These are phyloP conservation scores for Smutsia temminckii DNA, from an alignment of 2,797 vertebrate genomes.

Conservation along the genomic window DNA sequence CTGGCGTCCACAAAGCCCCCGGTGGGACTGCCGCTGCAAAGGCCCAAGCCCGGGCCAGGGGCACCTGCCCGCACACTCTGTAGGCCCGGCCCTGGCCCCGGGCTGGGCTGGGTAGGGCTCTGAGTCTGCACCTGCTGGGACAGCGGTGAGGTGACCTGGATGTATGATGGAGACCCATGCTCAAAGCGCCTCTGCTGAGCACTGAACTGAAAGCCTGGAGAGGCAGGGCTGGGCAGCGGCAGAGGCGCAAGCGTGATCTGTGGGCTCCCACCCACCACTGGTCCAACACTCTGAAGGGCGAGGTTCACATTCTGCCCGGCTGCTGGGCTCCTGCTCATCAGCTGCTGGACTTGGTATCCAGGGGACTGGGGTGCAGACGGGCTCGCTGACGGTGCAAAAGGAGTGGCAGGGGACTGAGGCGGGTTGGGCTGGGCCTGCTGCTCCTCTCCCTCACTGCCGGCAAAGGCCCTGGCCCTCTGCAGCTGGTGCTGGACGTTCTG, in stretches of 20 bases:
- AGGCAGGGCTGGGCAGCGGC: constrained; percentile 93
- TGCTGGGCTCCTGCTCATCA: constrained; percentile 95
- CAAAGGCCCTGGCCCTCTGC: constrained; percentile 94
- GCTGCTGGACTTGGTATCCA: constrained; percentile 92
- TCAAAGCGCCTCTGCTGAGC: constrained; percentile 95
- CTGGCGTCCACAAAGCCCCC: constrained; percentile 93
- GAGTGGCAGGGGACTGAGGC: constrained; percentile 93
- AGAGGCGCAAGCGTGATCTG: constrained; percentile 95
- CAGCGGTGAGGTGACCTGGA: constrained; percentile 95
- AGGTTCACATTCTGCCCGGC: constrained; percentile 95
- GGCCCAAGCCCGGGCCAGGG: constrained; percentile 88
- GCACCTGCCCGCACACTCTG: constrained; percentile 90
- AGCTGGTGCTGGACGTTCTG: constrained; percentile 95
- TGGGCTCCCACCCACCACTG: constrained; percentile 92
- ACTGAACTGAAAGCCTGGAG: constrained; percentile 95
- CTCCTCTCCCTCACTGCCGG: constrained; percentile 92
- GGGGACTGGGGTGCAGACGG: constrained; percentile 97
- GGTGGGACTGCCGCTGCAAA: constrained; percentile 94
- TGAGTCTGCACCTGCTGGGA: constrained; percentile 95
- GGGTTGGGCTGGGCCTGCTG: constrained; percentile 88
- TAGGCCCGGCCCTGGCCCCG: constrained; percentile 87
- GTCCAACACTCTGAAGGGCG: constrained; percentile 94
- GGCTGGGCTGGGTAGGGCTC: constrained; percentile 95
- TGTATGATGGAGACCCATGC: constrained; percentile 93
- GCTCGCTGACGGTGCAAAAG: constrained; percentile 93